Evolutionary conservation across 2,888 invertebrate species (phyloP), one percentile per base, ranked within the genome.

Genomic region (Drosophila yooni): DNA sequence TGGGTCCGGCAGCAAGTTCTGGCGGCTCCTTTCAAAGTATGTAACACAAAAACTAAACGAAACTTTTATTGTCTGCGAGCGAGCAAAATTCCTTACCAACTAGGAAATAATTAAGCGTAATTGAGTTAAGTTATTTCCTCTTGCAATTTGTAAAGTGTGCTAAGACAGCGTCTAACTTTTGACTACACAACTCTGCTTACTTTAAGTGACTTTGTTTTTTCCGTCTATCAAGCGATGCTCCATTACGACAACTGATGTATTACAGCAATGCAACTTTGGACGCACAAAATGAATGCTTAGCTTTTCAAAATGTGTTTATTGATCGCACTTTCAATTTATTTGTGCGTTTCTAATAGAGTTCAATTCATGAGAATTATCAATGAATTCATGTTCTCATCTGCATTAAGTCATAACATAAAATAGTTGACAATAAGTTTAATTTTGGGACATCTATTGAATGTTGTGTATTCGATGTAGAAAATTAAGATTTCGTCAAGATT

Each of bases 71-170:
- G 88, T 88, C 91, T 80, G 79, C 74, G 70, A 74, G 78, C 78
- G 66, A 76, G 72, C 70, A 67, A 89, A 82, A 85, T 89, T 89
- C 90, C 83, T 84, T 89, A 63, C 59, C 82, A 87, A 88, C 88
- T 87, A 88, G 88, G 85, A 88, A 90, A 90, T 88, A 88, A 88
- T 88, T 90, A 88, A 89, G 91, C 91, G 83, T 88, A 88, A 88
- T 88, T 88, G 91, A 88, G 88, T 88, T 90, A 88, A 90, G 91
- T 84, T 91, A 89, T 88, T 87, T 90, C 87, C 87, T 68, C 65
- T 71, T 76, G 71, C 82, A 79, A 71, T 79, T 83, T 72, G 78
- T 70, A 67, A 72, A 72, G 33, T 61, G 57, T 46, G 48, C 72
- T 51, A 58, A 61, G 63, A 53, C 51, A 53, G 56, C 57, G 46